Conservation (phyloP, 2,888 invertebrate genomes). For the Hirtodrosophila confusa region DNA sequence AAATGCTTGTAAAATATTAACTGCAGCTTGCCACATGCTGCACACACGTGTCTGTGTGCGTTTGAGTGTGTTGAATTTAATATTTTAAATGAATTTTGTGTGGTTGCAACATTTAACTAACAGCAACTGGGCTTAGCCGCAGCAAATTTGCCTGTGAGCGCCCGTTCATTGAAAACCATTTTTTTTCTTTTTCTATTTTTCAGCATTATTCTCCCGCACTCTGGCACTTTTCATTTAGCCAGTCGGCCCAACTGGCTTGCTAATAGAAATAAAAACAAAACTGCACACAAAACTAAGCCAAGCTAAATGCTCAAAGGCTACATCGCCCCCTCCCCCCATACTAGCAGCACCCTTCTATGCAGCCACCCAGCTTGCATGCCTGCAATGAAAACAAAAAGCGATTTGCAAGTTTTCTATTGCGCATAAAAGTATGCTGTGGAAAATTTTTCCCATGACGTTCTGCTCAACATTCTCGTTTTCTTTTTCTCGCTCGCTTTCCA, state of each 20-base stretch:
- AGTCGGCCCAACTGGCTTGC: conserved; percentile 65
- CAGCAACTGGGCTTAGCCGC: conserved; percentile 49
- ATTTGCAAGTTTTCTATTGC: conserved; percentile 79
- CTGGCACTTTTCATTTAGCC: conserved; percentile 68
- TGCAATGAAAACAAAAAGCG: conserved; percentile 77
- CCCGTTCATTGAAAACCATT: conserved; percentile 62
- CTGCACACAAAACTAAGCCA: conserved; percentile 73
- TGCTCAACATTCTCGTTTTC: conserved; percentile 57
- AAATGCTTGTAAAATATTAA: conserved; percentile 76
- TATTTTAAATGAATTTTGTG: conserved; percentile 59
- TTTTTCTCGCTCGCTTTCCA: conserved; percentile 45
- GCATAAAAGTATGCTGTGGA: conserved; percentile 77
- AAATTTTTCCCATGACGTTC: conserved; percentile 66
- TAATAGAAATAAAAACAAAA: conserved; percentile 77
- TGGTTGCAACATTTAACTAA: conserved; percentile 57
- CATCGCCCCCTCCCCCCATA: conserved; percentile 8
- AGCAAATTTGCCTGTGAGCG: conserved; percentile 35
- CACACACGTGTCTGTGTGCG: conserved; percentile 14
- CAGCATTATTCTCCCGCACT: conserved; percentile 1
- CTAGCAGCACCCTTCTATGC: not conserved
- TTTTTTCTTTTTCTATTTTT: conserved; percentile 22
- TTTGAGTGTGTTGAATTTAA: conserved; percentile 49
- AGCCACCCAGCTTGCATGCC: not conserved
- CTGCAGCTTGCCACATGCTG: conserved; percentile 69
- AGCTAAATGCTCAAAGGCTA: conserved; percentile 76